Evolutionary conservation across 2,113 vertebrate species (phyloP).

Genomic region (Catharus fuscescens): DNA sequence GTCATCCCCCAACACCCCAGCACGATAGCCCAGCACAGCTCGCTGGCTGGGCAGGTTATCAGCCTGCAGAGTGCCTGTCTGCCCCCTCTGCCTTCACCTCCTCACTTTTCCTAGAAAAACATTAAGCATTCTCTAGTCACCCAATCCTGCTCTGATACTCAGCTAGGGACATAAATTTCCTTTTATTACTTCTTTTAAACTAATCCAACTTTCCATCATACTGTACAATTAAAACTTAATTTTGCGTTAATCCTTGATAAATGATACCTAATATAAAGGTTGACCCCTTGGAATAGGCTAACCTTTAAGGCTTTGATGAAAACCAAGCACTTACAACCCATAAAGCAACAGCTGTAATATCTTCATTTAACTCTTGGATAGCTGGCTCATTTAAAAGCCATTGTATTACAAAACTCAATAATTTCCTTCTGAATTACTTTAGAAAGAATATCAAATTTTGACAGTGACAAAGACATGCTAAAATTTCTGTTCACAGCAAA

Average conservation of each 20-base stretch:
- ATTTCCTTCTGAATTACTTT: not conserved
- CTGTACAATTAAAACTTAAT: conserved; percentile 59
- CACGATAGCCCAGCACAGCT: not conserved
- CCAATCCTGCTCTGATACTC: not conserved
- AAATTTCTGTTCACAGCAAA: not conserved
- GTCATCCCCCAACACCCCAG: not conserved
- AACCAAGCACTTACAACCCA: not conserved
- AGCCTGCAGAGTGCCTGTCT: not conserved
- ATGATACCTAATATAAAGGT: conserved; percentile 12
- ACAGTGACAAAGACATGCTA: not conserved
- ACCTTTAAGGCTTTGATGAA: conserved; percentile 57
- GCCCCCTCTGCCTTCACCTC: conserved; percentile 47
- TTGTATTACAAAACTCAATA: not conserved
- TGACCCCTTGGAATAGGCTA: not conserved
- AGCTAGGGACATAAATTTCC: conserved; percentile 41
- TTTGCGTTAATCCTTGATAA: conserved; percentile 57
- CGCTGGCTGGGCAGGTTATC: conserved; percentile 16
- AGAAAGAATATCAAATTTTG: not conserved
- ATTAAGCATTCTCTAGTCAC: not conserved
- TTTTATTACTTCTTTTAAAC: conserved; percentile 68
- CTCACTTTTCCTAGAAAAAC: not conserved
- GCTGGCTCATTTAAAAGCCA: not conserved
- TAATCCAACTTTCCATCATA: conserved; percentile 54
- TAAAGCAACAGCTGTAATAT: conserved; percentile 18
- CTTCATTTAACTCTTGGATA: conserved; percentile 22